A percentile compares a stretch with the other conserved stretches of the same genome.
phyloP scores from a whole-genome alignment of 1,140 invertebrate species.

The Brachionus paranguensis region DNA sequence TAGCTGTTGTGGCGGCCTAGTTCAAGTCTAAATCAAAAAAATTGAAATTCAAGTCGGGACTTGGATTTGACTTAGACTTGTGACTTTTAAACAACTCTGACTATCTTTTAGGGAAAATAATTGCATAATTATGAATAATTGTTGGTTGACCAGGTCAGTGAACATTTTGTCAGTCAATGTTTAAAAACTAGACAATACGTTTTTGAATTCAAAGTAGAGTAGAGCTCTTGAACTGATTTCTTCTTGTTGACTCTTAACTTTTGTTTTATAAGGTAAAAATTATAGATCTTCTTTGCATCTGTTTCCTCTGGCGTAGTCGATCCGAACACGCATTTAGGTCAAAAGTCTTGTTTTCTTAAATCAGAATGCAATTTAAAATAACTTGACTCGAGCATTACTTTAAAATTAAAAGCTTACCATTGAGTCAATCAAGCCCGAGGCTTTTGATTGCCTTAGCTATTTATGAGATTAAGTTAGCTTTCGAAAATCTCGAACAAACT shows the following conservation, averaged over 20 bases:
- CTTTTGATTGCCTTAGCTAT: neutral
- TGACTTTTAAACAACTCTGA: no score
- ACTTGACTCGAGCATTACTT: neutral
- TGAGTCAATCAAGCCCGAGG: neutral
- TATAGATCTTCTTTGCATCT: neutral
- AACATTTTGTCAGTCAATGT: no score
- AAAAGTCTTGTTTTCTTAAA: neutral
- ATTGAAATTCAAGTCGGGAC: no score
- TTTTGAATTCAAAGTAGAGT: no score
- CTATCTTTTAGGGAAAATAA: no score
- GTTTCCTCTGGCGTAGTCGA: neutral
- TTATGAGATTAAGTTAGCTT: neutral
- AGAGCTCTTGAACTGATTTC: no score
- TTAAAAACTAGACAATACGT: no score
- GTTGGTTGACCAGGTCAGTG: no score
- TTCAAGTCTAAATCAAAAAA: no score
- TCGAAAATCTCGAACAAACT: neutral
- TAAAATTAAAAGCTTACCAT: neutral
- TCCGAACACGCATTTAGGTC: neutral
- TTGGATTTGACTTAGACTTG: no score
- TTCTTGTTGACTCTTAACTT: neutral
- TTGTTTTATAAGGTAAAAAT: neutral
- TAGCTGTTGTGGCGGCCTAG: no score
- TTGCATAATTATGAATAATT: no score
- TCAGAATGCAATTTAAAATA: neutral